phyloP scores from a whole-genome alignment of 1,140 invertebrate species.

The Psilanteris sp. region DNA sequence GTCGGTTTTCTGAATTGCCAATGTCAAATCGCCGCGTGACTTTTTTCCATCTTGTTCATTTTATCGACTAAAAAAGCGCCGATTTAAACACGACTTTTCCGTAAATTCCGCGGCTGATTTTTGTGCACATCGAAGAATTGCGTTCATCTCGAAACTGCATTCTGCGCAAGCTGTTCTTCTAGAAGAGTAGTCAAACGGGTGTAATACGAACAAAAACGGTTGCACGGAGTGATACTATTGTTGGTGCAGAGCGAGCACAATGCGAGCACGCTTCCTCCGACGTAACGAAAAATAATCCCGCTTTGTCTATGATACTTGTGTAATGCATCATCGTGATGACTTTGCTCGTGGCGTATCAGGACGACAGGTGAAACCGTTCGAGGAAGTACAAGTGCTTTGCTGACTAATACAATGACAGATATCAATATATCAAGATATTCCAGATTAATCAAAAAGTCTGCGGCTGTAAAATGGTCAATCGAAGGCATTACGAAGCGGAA shows the following conservation, averaged over 20 bases:
- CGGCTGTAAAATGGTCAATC: no score
- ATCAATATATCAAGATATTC: constrained; percentile 26
- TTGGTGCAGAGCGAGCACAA: constrained; percentile 49
- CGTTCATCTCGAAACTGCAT: no score
- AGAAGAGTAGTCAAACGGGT: constrained; percentile 65
- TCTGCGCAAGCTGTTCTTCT: constrained; percentile 26
- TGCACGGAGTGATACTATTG: constrained; percentile 57
- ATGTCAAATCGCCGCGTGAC: no score
- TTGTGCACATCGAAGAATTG: no score
- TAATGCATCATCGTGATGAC: constrained; percentile 56
- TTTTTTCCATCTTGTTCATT: no score
- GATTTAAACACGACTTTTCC: no score
- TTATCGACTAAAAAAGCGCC: no score
- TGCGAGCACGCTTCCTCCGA: constrained; percentile 56
- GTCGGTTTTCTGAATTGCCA: no score
- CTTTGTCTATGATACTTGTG: constrained; percentile 64
- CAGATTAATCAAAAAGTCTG: no score
- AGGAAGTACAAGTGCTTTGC: constrained; percentile 18
- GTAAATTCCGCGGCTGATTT: no score
- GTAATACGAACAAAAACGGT: constrained; percentile 61
- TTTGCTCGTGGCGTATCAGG: constrained; percentile 32
- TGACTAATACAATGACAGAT: constrained; percentile 28
- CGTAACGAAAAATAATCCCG: constrained; percentile 60
- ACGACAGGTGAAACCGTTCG: constrained; percentile 44
- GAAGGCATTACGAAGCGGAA: no score